Percentiles rank a stretch among this genome's conserved stretches.
phyloP scores from a whole-genome alignment of 2,888 invertebrate genomes.

The Pyrgus malvae region DNA sequence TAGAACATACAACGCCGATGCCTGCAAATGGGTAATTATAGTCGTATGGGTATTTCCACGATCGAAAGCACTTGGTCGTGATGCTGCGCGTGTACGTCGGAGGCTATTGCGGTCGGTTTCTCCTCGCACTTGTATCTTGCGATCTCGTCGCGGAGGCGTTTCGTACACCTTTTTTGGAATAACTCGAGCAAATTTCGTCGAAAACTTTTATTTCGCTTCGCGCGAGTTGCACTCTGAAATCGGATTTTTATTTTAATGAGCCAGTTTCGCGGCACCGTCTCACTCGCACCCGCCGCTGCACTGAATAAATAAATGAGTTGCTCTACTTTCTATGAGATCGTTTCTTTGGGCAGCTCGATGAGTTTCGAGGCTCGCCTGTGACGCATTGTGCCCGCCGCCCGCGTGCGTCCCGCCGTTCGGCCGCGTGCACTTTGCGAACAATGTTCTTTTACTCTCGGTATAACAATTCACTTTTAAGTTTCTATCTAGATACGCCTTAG shows the following conservation, averaged over 20 bases:
- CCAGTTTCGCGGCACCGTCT: constrained; percentile 67
- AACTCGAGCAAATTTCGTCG: constrained; percentile 80
- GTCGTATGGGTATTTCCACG: constrained; percentile 34
- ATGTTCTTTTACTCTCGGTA: constrained; percentile 54
- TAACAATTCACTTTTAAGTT: constrained; percentile 46
- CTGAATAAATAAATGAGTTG: constrained; percentile 81
- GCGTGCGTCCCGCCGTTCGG: constrained; percentile 25
- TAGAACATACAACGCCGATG: not conserved
- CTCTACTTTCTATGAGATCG: constrained; percentile 81
- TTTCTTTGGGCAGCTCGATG: constrained; percentile 72
- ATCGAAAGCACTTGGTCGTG: constrained; percentile 51
- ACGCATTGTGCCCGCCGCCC: constrained; percentile 37
- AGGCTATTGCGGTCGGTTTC: constrained; percentile 74
- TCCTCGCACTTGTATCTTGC: constrained; percentile 68
- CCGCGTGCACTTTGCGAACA: constrained; percentile 43
- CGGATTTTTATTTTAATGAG: constrained; percentile 80
- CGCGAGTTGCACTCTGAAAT: constrained; percentile 76
- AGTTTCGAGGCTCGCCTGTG: constrained; percentile 47
- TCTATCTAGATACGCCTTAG: constrained; percentile 49
- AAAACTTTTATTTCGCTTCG: constrained; percentile 75
- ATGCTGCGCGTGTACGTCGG: constrained; percentile 45
- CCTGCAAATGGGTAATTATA: constrained; percentile 34
- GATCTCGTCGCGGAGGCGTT: constrained; percentile 70
- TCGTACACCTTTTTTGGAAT: constrained; percentile 76
- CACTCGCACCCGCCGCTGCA: constrained; percentile 72